These are phyloP conservation scores for Zootoca vivipara DNA, from an alignment of 2,113 vertebrate species.

Conservation along the genomic window DNA sequence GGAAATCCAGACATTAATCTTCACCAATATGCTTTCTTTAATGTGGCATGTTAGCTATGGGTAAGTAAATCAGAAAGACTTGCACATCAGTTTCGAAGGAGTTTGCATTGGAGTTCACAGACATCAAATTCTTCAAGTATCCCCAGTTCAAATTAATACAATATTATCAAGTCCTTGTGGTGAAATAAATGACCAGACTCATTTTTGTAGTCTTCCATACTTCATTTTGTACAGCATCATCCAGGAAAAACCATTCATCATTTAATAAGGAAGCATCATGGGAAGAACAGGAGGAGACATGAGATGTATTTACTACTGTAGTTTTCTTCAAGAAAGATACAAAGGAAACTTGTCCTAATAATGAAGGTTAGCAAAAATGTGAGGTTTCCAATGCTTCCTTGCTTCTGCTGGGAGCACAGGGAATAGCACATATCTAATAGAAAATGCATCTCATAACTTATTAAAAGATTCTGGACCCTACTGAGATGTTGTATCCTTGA, in stretches of 20 bases:
- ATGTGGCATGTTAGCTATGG: not conserved
- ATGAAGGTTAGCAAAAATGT: not conserved
- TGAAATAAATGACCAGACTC: not conserved
- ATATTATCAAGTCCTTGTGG: not conserved
- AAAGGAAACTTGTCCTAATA: not conserved
- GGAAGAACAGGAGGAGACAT: not conserved
- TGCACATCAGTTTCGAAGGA: too few species aligned
- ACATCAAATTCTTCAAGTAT: not conserved
- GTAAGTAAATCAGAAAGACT: not conserved
- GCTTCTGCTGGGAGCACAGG: not conserved
- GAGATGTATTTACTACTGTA: not conserved
- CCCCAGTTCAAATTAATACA: not conserved
- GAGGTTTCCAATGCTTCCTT: not conserved
- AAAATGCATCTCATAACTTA: conserved; percentile 11
- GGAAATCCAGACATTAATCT: conserved; percentile 51
- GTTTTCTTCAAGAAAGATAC: not conserved
- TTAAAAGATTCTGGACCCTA: not conserved
- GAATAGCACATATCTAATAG: conserved; percentile 4
- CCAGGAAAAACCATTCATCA: not conserved
- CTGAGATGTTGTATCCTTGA: conserved; percentile 4
- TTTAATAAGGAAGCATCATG: not conserved
- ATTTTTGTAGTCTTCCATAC: not conserved
- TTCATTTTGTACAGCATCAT: not conserved
- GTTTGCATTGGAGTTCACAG: too few species aligned
- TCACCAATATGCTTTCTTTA: not conserved